Evolutionary conservation across 2,888 invertebrate genomes (phyloP), one percentile per base, ranked within the genome.

Genomic region (Orthonevra nobilis): DNA sequence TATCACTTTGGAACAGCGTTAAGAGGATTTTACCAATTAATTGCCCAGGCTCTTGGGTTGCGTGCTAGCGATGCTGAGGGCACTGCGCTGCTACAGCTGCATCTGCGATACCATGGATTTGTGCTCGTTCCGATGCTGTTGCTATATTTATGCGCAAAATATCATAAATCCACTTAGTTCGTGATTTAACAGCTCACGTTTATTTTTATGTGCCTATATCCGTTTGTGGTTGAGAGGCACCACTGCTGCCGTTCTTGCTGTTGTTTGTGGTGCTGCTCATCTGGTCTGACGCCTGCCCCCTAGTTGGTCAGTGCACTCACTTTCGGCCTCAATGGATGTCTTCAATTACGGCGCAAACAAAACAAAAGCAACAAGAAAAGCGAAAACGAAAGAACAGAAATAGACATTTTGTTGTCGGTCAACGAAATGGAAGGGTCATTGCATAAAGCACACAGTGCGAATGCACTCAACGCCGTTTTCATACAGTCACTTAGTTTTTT

Each of bases 81-180:
- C 44, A 3, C 28, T 58, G 48, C 20, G 14, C 44, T 50, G 34
- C 36, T 58, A 50, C 32, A 34, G 28, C 38, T 74, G 46, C 60
- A 23, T 52, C 54, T 48, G 69, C 28, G 44, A 48, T 69, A 42
- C 30, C 61, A 56, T 54, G 46, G 36, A 60, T 50, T 52, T 60
- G 66, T 68, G n/a, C n/a, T 74, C 68, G 74, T 74, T 61, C 68
- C 68, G 54, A 54, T 63, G 56, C 61, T 56, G 69, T 44, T 75
- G 52, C 72, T 77, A 64, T 77, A 64, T 72, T 77, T 77, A 72
- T 72, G 72, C 46, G 72, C 60, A 30, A 72, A 72, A 77, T 72
- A 77, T 77, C 72, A 72, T 77, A 77, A 77, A 77, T 77, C 77
- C 77, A 77, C 77, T 77, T 77, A 72, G 77, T 72, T 72, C 77